phyloP scores from a whole-genome alignment of 1,140 invertebrate genomes.

The Babylonia areolata region DNA sequence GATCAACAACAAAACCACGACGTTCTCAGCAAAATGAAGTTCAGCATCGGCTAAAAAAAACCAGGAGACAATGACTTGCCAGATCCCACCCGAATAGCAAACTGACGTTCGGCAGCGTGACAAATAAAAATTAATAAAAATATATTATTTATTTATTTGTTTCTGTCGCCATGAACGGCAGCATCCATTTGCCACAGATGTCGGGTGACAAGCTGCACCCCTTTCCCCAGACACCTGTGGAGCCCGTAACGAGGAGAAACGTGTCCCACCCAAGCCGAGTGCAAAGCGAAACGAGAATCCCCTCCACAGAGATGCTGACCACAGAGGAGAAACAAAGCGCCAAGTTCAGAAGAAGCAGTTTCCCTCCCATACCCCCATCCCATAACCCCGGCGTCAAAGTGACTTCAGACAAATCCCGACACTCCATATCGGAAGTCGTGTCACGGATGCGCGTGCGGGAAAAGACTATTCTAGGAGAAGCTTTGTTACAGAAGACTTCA shows the following conservation, averaged over 20 bases:
- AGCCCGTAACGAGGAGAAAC: neutral
- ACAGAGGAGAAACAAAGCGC: neutral
- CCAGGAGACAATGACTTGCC: too few species aligned
- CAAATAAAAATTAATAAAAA: too few species aligned
- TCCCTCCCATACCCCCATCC: neutral
- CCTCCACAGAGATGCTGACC: neutral
- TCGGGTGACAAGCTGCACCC: neutral
- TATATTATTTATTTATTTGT: too few species aligned
- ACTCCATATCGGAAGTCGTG: slow-evolving; percentile 29
- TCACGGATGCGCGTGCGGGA: slow-evolving; percentile 36
- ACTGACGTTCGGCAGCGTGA: too few species aligned
- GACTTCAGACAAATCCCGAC: neutral
- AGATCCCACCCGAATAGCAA: too few species aligned
- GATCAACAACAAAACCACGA: too few species aligned
- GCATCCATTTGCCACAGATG: neutral
- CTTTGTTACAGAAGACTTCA: neutral
- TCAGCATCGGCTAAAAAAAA: too few species aligned
- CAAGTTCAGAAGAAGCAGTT: neutral
- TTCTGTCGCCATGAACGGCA: neutral
- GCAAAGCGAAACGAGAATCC: neutral
- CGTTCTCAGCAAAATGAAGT: too few species aligned
- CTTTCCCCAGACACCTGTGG: neutral
- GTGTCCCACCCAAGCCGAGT: neutral
- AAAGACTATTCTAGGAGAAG: slow-evolving; percentile 32
- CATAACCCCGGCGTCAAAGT: neutral